Conservation (phyloP, 2,888 invertebrate species). For the Xylota sylvarum region DNA sequence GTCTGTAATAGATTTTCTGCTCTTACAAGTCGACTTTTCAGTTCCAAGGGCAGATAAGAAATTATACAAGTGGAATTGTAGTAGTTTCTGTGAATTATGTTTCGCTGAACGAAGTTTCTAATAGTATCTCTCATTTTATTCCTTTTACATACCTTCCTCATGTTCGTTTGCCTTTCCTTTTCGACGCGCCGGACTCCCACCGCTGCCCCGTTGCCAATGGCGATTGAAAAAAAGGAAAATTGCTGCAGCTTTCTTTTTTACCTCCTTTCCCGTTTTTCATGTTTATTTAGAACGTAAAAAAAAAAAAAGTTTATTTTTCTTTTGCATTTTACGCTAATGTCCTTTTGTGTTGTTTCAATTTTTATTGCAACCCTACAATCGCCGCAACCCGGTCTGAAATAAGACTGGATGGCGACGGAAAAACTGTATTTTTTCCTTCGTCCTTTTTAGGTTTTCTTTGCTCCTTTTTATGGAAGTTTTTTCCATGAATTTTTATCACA, state of each 20-base stretch:
- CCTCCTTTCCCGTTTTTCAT: conserved; percentile 15
- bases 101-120: conserved; percentile 16
- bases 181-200: too few species aligned
- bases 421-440: conserved; percentile 24
- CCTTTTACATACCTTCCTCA: too few species aligned
- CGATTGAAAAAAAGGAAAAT: conserved; percentile 56
- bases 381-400: conserved; percentile 1
- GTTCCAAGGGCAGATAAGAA: conserved; percentile 4
- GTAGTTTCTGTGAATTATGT: conserved; percentile 16
- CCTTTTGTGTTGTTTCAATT: conserved; percentile 74
- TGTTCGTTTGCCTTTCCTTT: too few species aligned
- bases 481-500: conserved; percentile 69
- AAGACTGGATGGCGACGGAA: conserved; percentile 59
- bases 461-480: conserved; percentile 13
- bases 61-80: conserved; percentile 8
- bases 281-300: conserved; percentile 53
- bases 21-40: conserved; percentile 26
- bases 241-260: conserved; percentile 25
- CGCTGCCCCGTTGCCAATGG: conserved; percentile 65
- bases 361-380: conserved; percentile 56
- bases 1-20: conserved; percentile 42
- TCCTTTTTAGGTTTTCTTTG: conserved; percentile 16
- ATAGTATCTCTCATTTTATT: too few species aligned
- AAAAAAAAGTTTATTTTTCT: conserved; percentile 53
- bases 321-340: conserved; percentile 70